Base-by-base conservation (phyloP, 2,797 vertebrate genomes). In the Valencia hispanica region DNA sequence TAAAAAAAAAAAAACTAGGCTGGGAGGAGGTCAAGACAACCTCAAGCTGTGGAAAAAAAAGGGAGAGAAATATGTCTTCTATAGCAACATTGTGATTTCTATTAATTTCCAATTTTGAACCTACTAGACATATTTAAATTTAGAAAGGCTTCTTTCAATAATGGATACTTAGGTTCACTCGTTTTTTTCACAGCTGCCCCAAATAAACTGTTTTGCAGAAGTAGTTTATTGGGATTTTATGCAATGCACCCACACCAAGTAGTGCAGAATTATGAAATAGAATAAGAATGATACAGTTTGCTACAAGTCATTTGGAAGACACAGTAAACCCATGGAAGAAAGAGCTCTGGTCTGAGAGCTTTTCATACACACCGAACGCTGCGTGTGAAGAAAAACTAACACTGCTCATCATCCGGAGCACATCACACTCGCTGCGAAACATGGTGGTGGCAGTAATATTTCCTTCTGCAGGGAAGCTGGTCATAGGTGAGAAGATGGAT, bases 21-120 rank as follows among this genome's bases (percentile, higher is more conserved):
- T 82, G 72, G 79, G 77, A 85, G 68, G 80, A 92, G 87, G 91
- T 88, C 84, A 82, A 66, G 63, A 55, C 70, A 87, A 90, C 86
- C 86, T 92, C 92, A 77, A 89, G 73, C 39, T 79, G 48, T 73
- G 6, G 70, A 80, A 70, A 80, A 70, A 80, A 78, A 51, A 57
- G 0, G 71, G 3, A 34, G 12, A 55, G 39, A 68, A 55, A 79
- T 41, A 70, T 77, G 12, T 77, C 32, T 27, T 30, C 65, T 55
- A 77, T 59, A 71, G 51, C 70, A 70, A 68, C 74, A 77, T 20
- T 14, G 2, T 41, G 14, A 43, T 51, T 27, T 55, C 73, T 73
- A 27, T 43, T 68, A 12, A 68, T 43, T 63, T 12, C 25, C 45
- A 14, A 68, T 27, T 8, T 45, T 68, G 10, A 68, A 27, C 3